Evolutionary conservation across 2,888 invertebrate species (phyloP).

Genomic region (Chrysotoxum bicinctum): DNA sequence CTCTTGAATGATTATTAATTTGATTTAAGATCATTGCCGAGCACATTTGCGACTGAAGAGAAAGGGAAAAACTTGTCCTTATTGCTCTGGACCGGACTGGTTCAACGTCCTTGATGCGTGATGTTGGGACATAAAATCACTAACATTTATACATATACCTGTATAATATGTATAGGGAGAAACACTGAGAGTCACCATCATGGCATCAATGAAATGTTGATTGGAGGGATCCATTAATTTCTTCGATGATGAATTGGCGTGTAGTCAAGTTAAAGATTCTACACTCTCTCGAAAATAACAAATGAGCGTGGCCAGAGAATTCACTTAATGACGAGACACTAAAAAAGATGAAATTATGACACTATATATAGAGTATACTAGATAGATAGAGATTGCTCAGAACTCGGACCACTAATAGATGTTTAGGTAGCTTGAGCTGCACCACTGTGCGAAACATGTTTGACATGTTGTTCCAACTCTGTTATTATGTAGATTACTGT

Average conservation of each 20-base stretch:
- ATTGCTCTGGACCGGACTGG: constrained; percentile 6
- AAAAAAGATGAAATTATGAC: constrained; percentile 45
- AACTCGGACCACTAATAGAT: constrained; percentile 36
- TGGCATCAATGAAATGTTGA: constrained; percentile 66
- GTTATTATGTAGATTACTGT: constrained; percentile 60
- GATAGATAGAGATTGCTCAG: constrained; percentile 33
- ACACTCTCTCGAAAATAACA: background rate
- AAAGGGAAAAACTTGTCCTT: constrained; percentile 8
- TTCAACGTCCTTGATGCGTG: constrained; percentile 70
- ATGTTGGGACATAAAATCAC: constrained; percentile 45
- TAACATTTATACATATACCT: constrained; percentile 27
- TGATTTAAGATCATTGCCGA: constrained; percentile 57
- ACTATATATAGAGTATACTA: too few relatives aligned
- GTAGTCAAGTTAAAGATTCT: background rate
- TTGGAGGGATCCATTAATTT: constrained; percentile 66
- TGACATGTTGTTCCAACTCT: constrained; percentile 46
- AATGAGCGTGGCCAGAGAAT: constrained; percentile 5
- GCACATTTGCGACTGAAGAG: background rate
- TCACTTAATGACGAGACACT: constrained; percentile 3
- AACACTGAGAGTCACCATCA: constrained; percentile 20
- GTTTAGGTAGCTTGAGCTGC: constrained; percentile 41
- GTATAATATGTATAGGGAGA: background rate
- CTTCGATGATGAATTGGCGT: constrained; percentile 60
- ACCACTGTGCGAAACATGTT: constrained; percentile 38
- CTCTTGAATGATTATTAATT: constrained; percentile 69